Percentiles rank a stretch among this genome's conserved stretches.
Evolutionary conservation across 1,140 invertebrate species (phyloP).

Genomic region (Drosophila nigrodunni): DNA sequence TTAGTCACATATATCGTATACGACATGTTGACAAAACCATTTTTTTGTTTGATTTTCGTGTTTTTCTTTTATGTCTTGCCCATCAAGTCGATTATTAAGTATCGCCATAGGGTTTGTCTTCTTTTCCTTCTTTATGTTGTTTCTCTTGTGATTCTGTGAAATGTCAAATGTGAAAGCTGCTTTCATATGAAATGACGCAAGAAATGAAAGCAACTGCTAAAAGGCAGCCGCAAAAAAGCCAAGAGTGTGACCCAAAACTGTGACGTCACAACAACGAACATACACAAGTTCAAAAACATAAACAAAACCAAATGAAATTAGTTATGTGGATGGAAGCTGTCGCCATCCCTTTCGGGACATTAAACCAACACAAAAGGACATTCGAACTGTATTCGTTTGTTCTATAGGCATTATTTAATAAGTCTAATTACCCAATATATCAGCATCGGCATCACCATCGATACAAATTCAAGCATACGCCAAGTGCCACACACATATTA

Average conservation of each 20-base stretch:
- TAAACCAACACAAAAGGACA: slow-evolving; percentile 33
- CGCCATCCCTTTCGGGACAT: slow-evolving; percentile 42
- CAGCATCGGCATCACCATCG: slow-evolving; percentile 36
- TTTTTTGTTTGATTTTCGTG: slow-evolving; percentile 1
- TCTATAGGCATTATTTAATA: slow-evolving; percentile 10
- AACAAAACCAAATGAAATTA: background rate
- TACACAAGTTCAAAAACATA: background rate
- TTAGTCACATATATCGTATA: slow-evolving; percentile 37
- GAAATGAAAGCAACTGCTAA: slow-evolving; percentile 67
- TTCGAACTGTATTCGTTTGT: slow-evolving; percentile 31
- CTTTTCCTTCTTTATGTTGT: slow-evolving; percentile 38
- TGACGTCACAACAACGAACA: slow-evolving; percentile 50
- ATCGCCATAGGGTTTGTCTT: slow-evolving; percentile 24
- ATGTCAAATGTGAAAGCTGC: slow-evolving; percentile 75
- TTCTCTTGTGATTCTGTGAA: slow-evolving; percentile 59
- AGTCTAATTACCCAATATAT: slow-evolving; percentile 61
- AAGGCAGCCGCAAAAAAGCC: slow-evolving; percentile 53
- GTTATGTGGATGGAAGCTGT: slow-evolving; percentile 29
- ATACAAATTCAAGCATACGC: slow-evolving; percentile 54
- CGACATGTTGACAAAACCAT: slow-evolving; percentile 14
- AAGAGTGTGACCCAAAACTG: slow-evolving; percentile 38
- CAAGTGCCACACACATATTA: slow-evolving; percentile 27
- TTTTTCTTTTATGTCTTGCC: slow-evolving; percentile 1
- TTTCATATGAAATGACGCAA: slow-evolving; percentile 77
- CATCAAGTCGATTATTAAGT: slow-evolving; percentile 54